These are phyloP conservation scores for Corbicula japonica DNA, from an alignment of 2,888 invertebrate species.

Conservation along the genomic window DNA sequence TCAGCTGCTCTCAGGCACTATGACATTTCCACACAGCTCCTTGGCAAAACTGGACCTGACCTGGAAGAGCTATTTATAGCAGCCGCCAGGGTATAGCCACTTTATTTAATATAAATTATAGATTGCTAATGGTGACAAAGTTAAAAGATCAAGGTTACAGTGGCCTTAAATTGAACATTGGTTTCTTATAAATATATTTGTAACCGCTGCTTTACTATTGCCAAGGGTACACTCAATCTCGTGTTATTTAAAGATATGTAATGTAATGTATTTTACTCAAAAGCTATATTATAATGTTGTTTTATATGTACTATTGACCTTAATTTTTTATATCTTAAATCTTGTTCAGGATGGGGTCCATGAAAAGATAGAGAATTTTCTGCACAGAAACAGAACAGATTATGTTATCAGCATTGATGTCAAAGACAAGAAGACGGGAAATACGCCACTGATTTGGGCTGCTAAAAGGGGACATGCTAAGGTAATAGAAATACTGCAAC, in stretches of 20 bases:
- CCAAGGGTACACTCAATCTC: no score
- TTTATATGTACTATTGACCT: no score
- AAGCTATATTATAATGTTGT: no score
- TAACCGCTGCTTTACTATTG: no score
- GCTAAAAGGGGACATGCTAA: conserved; percentile 84
- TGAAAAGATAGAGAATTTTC: conserved; percentile 80
- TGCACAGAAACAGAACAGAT: conserved; percentile 77
- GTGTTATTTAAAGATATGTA: no score
- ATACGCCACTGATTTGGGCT: conserved; percentile 86
- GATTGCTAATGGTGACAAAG: neutral
- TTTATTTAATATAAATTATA: neutral
- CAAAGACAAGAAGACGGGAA: conserved; percentile 85
- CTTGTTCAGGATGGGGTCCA: conserved; percentile 83
- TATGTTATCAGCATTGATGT: conserved; percentile 82
- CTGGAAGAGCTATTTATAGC: conserved; percentile 80
- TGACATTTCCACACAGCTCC: conserved; percentile 81
- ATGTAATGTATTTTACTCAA: no score
- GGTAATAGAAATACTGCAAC: no score
- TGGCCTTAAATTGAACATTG: no score
- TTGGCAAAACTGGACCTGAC: conserved; percentile 78
- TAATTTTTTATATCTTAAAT: no score
- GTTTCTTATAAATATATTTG: no score
- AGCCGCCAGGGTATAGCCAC: conserved; percentile 79
- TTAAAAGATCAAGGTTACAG: no score
- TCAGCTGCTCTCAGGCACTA: conserved; percentile 74